Conservation (phyloP, 2,888 invertebrate genomes). For the Heliconius aoede region DNA sequence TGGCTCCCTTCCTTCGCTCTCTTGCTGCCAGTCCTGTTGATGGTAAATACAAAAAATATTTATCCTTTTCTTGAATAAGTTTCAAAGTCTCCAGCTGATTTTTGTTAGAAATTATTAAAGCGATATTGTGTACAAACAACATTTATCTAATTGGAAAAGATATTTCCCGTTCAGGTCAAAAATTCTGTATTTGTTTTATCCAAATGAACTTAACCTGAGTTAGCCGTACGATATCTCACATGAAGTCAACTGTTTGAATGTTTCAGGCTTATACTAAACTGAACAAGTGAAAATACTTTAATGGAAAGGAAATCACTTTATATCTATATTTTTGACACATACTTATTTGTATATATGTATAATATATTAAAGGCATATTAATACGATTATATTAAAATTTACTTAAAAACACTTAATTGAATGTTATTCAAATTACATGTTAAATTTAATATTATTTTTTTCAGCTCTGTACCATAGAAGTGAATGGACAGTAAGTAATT, state of each 20-base stretch:
- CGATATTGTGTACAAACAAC: background rate
- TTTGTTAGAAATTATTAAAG: background rate
- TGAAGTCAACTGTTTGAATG: background rate
- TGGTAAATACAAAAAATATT: constrained; percentile 42
- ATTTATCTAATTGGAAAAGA: background rate
- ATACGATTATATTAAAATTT: no score
- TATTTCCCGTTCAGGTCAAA: background rate
- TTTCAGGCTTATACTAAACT: no score
- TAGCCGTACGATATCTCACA: background rate
- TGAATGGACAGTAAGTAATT: constrained; percentile 16
- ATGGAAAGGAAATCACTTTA: no score
- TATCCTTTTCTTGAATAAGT: constrained; percentile 18
- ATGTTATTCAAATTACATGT: no score
- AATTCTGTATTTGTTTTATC: background rate
- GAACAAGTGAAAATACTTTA: background rate
- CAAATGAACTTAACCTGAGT: no score
- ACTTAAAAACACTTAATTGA: no score
- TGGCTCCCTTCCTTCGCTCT: constrained; percentile 33
- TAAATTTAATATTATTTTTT: background rate
- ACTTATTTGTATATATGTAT: no score
- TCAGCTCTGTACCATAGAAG: constrained; percentile 8
- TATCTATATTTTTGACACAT: no score
- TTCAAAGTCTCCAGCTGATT: background rate
- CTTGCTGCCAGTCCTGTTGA: constrained; percentile 44
- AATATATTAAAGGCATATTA: no score